Evolutionary conservation across 1,140 invertebrate species (phyloP).

Genomic region (Ostrea edulis): DNA sequence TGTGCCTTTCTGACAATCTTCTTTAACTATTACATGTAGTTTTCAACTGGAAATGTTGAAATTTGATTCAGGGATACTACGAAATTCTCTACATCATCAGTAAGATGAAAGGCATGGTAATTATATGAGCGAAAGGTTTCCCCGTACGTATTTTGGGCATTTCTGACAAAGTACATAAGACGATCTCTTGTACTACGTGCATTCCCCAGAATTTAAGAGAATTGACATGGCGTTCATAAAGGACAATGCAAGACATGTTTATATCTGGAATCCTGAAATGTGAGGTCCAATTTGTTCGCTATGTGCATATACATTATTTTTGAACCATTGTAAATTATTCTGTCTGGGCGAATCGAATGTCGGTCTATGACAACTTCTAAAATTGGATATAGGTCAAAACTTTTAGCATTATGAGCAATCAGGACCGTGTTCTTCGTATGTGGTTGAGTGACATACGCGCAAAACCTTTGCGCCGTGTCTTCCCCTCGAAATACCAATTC

Average conservation of each 20-base stretch:
- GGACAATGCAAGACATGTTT: constrained; percentile 77
- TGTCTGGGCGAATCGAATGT: neutral
- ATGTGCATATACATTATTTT: constrained; percentile 10
- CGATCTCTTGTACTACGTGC: too few relatives aligned
- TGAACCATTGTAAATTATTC: neutral
- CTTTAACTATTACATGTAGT: too few relatives aligned
- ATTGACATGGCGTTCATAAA: constrained; percentile 75
- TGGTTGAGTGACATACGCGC: neutral
- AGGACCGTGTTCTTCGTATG: neutral
- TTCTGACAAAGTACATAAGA: too few relatives aligned
- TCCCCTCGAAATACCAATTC: neutral
- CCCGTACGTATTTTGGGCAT: too few relatives aligned
- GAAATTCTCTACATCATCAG: too few relatives aligned
- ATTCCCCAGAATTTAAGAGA: too few relatives aligned
- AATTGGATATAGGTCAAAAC: neutral
- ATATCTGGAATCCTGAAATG: constrained; percentile 62
- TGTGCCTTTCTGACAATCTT: too few relatives aligned
- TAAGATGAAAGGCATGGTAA: too few relatives aligned
- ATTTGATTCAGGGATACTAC: too few relatives aligned
- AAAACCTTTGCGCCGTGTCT: neutral
- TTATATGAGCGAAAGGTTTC: too few relatives aligned
- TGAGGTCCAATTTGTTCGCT: neutral
- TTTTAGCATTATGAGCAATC: neutral
- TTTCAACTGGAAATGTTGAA: too few relatives aligned
- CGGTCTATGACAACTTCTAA: neutral